Evolutionary conservation across 2,113 vertebrate species (phyloP).

Genomic region (Gambusia holbrooki): DNA sequence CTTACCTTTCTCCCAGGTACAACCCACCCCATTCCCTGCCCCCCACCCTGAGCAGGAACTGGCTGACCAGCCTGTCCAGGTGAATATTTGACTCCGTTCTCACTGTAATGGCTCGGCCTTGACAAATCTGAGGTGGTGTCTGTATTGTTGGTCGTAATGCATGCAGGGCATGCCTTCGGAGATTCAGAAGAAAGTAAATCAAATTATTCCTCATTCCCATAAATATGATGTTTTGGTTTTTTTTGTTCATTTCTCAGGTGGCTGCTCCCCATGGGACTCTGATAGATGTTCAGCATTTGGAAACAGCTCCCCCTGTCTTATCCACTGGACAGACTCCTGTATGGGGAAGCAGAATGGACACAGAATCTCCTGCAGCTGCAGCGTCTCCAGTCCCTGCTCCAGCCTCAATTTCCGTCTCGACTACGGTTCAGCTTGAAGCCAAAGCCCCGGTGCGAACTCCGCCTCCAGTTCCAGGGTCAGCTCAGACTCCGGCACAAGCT

Average conservation of each 20-base stretch:
- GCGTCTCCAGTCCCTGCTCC: constrained; percentile 17
- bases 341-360: constrained; percentile 57
- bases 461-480: constrained; percentile 10
- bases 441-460: constrained; percentile 35
- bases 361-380: constrained; percentile 41
- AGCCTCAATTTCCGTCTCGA: constrained; percentile 17
- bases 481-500: constrained; percentile 28
- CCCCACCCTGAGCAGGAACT: constrained; percentile 81
- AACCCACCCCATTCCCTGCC: constrained; percentile 73
- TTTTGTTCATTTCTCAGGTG: constrained; percentile 31
- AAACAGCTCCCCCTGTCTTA: constrained; percentile 36
- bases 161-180: constrained; percentile 47
- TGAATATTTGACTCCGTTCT: constrained; percentile 73
- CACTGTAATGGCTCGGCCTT: constrained; percentile 50
- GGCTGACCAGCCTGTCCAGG: constrained; percentile 76
- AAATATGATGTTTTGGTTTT: constrained; percentile 30
- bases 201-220: background rate
- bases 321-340: constrained; percentile 51
- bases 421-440: constrained; percentile 28
- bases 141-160: constrained; percentile 31
- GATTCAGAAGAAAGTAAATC: constrained; percentile 15
- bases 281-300: constrained; percentile 56
- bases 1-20: constrained; percentile 72
- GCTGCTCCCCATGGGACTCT: constrained; percentile 37
- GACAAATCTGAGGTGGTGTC: constrained; percentile 45